Conservation (phyloP, 2,797 vertebrate genomes). For the Eidolon dupreanum region DNA sequence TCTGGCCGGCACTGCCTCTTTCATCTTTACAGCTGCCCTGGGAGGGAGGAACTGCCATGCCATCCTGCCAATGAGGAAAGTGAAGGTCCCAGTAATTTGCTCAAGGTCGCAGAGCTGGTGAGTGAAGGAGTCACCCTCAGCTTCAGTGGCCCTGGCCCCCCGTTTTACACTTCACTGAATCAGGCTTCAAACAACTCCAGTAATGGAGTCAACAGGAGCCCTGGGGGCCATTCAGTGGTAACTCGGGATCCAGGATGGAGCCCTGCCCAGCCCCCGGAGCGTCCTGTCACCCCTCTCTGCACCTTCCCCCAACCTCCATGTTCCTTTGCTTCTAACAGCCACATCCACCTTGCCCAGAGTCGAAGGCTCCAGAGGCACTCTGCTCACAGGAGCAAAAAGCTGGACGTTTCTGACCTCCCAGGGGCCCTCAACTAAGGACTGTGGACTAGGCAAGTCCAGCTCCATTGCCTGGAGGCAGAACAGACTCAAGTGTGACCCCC, state of each 20-base stretch:
- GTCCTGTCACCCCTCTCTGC: not conserved
- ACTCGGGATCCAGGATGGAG: not conserved
- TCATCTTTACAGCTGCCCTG: not conserved
- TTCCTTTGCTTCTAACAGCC: not conserved
- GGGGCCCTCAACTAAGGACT: not conserved
- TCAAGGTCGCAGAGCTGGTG: not conserved
- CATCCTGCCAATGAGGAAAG: not conserved
- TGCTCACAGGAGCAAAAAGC: not conserved
- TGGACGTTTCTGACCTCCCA: not conserved
- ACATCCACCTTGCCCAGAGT: not conserved
- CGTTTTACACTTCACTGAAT: not conserved
- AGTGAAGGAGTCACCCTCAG: not conserved
- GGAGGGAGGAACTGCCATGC: not conserved
- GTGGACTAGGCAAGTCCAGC: not conserved
- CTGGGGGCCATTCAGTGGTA: rapidly evolving
- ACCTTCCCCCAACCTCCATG: not conserved
- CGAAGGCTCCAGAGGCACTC: rapidly evolving
- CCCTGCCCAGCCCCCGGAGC: not conserved
- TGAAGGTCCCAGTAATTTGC: not conserved
- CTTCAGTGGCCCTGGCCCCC: not conserved
- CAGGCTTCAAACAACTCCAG: not conserved
- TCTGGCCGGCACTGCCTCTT: not conserved
- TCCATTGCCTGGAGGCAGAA: not conserved
- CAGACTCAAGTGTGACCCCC: not conserved
- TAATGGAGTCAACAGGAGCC: rapidly evolving